These are phyloP conservation scores for Dendrocopos noguchii DNA, from an alignment of 2,113 vertebrate genomes.

Conservation along the genomic window DNA sequence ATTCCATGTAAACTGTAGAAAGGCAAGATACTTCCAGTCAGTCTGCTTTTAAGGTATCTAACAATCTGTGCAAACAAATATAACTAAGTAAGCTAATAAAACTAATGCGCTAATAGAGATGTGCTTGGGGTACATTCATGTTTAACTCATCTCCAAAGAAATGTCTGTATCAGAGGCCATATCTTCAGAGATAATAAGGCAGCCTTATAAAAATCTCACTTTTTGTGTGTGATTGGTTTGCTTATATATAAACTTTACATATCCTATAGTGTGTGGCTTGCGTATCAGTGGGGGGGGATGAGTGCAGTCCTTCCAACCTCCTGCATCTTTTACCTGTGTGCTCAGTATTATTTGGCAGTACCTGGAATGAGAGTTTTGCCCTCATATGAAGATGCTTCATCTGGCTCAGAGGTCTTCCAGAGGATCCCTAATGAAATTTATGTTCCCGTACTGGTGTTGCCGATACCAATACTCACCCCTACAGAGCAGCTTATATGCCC, in stretches of 20 bases:
- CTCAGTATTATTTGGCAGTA: background rate
- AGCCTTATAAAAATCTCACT: background rate
- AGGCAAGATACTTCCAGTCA: background rate
- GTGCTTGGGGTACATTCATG: background rate
- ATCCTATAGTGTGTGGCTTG: background rate
- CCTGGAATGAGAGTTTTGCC: background rate
- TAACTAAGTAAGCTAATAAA: background rate
- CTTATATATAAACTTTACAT: background rate
- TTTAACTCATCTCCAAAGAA: background rate
- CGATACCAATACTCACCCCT: background rate
- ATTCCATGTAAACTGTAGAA: background rate
- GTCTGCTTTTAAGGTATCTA: background rate
- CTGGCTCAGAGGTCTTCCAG: background rate
- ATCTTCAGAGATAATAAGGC: background rate
- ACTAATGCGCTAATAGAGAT: background rate
- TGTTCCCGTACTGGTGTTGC: background rate
- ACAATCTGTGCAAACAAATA: background rate
- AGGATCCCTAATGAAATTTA: background rate
- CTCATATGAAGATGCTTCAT: background rate
- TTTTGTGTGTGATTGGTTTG: background rate
- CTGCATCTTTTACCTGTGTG: background rate
- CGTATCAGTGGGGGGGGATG: background rate
- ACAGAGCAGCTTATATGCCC: background rate
- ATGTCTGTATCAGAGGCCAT: background rate
- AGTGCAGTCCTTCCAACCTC: background rate